A percentile compares a stretch with the other conserved stretches of the same genome.
These are phyloP conservation scores for Pseudanteris insignis DNA, from an alignment of 2,888 invertebrate species.

Conservation along the genomic window DNA sequence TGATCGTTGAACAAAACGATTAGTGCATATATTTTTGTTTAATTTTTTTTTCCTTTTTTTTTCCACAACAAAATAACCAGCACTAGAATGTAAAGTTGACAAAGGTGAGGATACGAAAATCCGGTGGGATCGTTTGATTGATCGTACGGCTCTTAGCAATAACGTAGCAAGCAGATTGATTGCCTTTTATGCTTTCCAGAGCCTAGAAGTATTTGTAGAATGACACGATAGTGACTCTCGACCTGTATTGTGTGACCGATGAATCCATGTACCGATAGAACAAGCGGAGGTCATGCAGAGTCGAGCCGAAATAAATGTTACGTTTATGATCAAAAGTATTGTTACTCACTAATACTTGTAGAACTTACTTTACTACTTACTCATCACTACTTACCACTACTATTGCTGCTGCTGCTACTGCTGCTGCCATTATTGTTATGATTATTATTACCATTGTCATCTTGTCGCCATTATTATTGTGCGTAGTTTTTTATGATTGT, in stretches of 20 bases:
- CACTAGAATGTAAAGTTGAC: too few relatives aligned
- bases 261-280: constrained; percentile 39
- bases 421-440: constrained; percentile 45
- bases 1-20: too few relatives aligned
- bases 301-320: too few relatives aligned
- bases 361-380: constrained; percentile 45
- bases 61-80: too few relatives aligned
- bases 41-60: too few relatives aligned
- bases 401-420: constrained; percentile 45
- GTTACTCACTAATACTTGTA: constrained; percentile 47
- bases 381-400: constrained; percentile 44
- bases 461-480: constrained; percentile 49
- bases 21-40: too few relatives aligned
- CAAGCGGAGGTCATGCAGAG: constrained; percentile 5
- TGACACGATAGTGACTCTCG: constrained; percentile 33
- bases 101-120: background rate
- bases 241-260: constrained; percentile 47
- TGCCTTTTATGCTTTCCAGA: constrained; percentile 46
- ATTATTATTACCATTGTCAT: constrained; percentile 47
- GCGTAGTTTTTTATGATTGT: constrained; percentile 48
- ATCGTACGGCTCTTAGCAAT: constrained; percentile 26
- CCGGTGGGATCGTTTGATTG: constrained; percentile 18
- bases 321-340: constrained; percentile 37
- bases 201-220: constrained; percentile 40
- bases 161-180: constrained; percentile 44